Base-by-base conservation (phyloP, 2,113 vertebrate genomes). In the Pogonocichla stellata region DNA sequence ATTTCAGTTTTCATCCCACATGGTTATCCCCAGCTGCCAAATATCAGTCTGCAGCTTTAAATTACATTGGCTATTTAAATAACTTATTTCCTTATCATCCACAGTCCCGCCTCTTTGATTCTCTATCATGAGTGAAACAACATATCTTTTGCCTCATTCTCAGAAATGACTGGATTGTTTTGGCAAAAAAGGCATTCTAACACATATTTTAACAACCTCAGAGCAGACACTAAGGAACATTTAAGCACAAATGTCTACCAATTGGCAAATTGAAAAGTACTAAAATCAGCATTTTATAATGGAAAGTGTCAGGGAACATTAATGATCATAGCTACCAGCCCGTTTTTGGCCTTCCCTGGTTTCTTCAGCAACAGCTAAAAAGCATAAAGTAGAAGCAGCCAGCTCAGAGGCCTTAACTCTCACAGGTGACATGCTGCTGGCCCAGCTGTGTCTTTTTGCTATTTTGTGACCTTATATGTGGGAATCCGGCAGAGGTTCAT, bases 11-110 rank as follows among this genome's bases (percentile, higher is more conserved):
- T 92, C 47, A 81, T 34, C 26, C 60, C 38, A 51, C 25, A 19
- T 34, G 62, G 28, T 70, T 64, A 70, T 62, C 8, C 7, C 9
- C 25, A 74, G 34, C 50, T 94, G 84, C 80, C 89, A 95, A 81
- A 47, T 58, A 58, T 93, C 91, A 95, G 34, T 94, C 93, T 86
- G 26, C 77, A 95, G 64, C 42, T 89, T 91, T 62, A 80, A 91
- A 86, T 94, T 89, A 92, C 40, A 43, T 82, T 95, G 51, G 56
- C 24, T 88, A 51, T 89, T 91, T 50, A 65, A 93, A 72, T 40
- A 70, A 66, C 8, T 91, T 88, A 8, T 75, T 88, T 36, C 15
- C 50, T 91, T 92, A 73, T 79, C 34, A 36, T 33, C n/a, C 20
- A 70, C 23, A 14, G 4, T 91, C 16, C 8, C 3, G 0, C 0